phyloP scores from a whole-genome alignment of 2,888 invertebrate species.

The Peribatodes rhomboidaria region DNA sequence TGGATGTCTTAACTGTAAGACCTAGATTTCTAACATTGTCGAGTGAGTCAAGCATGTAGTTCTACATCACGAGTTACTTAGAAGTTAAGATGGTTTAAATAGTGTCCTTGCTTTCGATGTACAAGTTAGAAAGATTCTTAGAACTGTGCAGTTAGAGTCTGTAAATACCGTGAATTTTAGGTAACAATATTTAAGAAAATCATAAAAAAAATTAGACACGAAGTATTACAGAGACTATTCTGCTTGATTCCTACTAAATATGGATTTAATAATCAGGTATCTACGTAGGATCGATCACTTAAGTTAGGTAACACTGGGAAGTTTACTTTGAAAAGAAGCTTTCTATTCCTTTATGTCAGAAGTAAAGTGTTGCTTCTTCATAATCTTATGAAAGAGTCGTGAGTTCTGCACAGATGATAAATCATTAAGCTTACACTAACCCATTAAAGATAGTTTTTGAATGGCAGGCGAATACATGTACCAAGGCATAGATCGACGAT shows the following conservation, averaged over 20 bases:
- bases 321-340: slow-evolving; percentile 36
- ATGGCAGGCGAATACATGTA: too few relatives aligned
- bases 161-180: too few relatives aligned
- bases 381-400: slow-evolving; percentile 38
- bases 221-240: too few relatives aligned
- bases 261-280: background rate
- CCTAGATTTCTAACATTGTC: slow-evolving; percentile 34
- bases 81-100: slow-evolving; percentile 15
- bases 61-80: slow-evolving; percentile 25
- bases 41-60: slow-evolving; percentile 15
- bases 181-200: too few relatives aligned
- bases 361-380: slow-evolving; percentile 28
- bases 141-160: background rate
- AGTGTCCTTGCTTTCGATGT: slow-evolving; percentile 15
- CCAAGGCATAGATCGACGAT: background rate
- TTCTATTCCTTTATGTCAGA: slow-evolving; percentile 41
- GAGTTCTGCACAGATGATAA: slow-evolving; percentile 21
- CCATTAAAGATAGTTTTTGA: background rate
- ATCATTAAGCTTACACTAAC: background rate
- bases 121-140: background rate
- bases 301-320: slow-evolving; percentile 29
- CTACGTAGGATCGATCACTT: slow-evolving; percentile 15
- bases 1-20: slow-evolving; percentile 19
- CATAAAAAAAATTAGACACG: too few relatives aligned
- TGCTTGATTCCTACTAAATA: too few relatives aligned